These are phyloP conservation scores for Linhomoeus sp. DNA, from an alignment of 2,888 invertebrate species.

Conservation along the genomic window DNA sequence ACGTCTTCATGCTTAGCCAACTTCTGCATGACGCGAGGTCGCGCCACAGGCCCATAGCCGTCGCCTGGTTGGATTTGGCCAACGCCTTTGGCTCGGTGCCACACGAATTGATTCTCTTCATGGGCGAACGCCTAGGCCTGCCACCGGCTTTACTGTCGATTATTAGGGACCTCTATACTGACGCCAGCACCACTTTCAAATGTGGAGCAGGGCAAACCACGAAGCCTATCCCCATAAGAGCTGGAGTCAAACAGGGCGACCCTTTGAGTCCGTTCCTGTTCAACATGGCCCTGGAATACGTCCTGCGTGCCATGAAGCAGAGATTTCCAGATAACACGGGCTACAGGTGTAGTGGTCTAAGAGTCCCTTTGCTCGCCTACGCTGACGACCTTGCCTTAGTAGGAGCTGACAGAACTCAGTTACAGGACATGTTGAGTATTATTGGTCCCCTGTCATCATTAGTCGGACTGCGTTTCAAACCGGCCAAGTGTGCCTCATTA, in stretches of 20 bases:
- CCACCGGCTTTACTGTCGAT: not conserved
- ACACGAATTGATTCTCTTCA: not conserved
- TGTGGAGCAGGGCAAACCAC: not conserved
- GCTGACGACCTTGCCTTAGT: constrained; percentile 14
- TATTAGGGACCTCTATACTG: not conserved
- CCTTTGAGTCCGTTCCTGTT: not conserved
- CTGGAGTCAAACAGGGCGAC: not conserved
- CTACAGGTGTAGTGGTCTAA: not conserved
- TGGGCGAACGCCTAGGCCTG: not conserved
- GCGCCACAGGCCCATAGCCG: constrained; percentile 6
- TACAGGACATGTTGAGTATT: no score
- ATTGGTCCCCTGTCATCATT: no score
- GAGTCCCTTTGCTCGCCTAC: constrained; percentile 4
- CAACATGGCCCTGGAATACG: not conserved
- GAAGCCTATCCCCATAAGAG: not conserved
- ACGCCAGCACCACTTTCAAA: not conserved
- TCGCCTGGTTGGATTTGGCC: constrained; percentile 28
- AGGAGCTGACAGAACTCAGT: no score
- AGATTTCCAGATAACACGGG: not conserved
- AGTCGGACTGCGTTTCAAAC: no score
- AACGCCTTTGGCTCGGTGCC: not conserved
- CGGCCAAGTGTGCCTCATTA: not conserved
- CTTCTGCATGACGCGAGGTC: constrained; percentile 6
- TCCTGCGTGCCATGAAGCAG: not conserved
- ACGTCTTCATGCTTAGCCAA: constrained; percentile 7